A percentile compares a stretch with the other conserved stretches of the same genome.
Evolutionary conservation across 2,113 vertebrate genomes (phyloP).

Genomic region (Rostratula benghalensis): DNA sequence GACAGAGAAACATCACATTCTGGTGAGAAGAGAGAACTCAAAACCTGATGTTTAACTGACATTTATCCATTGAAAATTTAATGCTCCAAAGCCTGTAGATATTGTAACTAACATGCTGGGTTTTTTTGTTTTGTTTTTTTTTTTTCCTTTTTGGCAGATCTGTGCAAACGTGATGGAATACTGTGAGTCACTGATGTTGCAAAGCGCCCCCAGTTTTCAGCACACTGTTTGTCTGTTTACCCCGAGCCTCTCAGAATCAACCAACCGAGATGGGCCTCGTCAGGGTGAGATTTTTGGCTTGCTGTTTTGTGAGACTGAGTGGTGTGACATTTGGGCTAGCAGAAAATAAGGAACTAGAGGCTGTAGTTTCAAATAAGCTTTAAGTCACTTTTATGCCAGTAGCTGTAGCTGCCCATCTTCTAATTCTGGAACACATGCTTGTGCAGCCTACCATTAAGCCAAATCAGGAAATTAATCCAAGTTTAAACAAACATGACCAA

Average conservation of each 20-base stretch:
- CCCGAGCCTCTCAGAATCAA: slow-evolving; percentile 87
- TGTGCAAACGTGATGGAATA: slow-evolving; percentile 98
- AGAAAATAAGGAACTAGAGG: not conserved
- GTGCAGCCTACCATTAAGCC: not conserved
- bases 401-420: not conserved
- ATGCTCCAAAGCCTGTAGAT: not conserved
- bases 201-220: slow-evolving; percentile 87
- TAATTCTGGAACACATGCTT: not conserved
- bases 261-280: slow-evolving; percentile 86
- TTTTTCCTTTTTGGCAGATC: slow-evolving; percentile 82
- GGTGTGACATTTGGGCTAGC: not conserved
- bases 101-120: not conserved
- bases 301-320: not conserved
- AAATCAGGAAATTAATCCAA: not conserved
- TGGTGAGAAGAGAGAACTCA: not conserved
- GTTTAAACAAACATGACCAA: not conserved
- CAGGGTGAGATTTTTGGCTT: slow-evolving; percentile 71
- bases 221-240: slow-evolving; percentile 92
- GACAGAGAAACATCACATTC: not conserved
- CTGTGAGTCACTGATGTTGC: slow-evolving; percentile 91
- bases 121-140: too few relatives aligned
- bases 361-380: not conserved
- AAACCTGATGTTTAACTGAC: not conserved
- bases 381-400: not conserved
- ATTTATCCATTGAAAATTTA: not conserved